Evolutionary conservation across 2,113 vertebrate genomes (phyloP).

Genomic region (Melanerpes aurifrons): DNA sequence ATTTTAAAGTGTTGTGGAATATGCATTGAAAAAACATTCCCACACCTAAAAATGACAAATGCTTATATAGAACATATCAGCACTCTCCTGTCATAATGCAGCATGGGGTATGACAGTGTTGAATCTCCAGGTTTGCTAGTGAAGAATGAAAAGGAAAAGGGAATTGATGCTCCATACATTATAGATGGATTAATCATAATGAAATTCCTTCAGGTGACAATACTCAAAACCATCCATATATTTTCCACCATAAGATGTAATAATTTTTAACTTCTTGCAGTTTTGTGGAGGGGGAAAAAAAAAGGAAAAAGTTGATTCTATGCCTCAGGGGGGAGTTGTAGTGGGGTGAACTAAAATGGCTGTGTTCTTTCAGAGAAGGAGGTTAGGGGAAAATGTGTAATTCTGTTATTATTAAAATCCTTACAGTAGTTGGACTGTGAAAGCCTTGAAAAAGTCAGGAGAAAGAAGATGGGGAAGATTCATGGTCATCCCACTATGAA

Average conservation of each 20-base stretch:
- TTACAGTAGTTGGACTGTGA: neutral
- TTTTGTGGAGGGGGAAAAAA: neutral
- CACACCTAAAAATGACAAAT: conserved; percentile 22
- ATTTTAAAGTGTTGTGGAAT: conserved; percentile 31
- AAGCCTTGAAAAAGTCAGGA: neutral
- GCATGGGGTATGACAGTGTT: conserved; percentile 14
- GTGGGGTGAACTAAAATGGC: neutral
- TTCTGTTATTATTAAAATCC: neutral
- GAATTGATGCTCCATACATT: neutral
- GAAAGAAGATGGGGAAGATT: neutral
- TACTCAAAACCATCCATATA: neutral
- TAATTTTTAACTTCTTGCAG: neutral
- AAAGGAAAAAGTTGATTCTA: neutral
- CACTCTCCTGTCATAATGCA: conserved; percentile 26
- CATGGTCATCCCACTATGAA: neutral
- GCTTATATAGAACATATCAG: neutral
- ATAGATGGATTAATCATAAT: neutral
- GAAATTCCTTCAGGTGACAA: neutral
- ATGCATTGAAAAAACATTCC: neutral
- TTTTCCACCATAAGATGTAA: neutral
- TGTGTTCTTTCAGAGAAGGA: neutral
- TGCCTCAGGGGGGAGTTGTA: neutral
- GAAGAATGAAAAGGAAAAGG: neutral
- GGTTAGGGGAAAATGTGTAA: neutral
- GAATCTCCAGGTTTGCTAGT: neutral